These are phyloP conservation scores for Aphis gossypii DNA, from an alignment of 1,140 invertebrate genomes.

Conservation along the genomic window DNA sequence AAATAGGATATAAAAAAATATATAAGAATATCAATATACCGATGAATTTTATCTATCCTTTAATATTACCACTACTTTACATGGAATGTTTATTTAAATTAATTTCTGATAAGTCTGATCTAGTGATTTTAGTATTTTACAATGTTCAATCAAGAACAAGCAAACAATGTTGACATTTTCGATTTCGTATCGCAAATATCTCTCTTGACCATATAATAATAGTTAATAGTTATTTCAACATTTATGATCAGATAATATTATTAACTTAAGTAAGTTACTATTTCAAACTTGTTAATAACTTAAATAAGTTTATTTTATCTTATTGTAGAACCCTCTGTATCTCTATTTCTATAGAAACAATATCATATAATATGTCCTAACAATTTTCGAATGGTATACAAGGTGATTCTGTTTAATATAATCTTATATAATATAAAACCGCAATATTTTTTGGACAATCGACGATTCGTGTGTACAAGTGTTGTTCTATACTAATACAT, in stretches of 20 bases:
- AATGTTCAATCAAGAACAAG: background rate
- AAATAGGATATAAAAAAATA: no score
- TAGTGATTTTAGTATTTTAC: no score
- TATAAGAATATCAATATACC: no score
- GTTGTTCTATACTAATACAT: background rate
- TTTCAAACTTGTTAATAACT: no score
- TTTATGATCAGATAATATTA: background rate
- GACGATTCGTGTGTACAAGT: background rate
- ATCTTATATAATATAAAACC: background rate
- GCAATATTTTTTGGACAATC: background rate
- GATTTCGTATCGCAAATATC: background rate
- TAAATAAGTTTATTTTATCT: no score
- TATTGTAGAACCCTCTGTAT: background rate
- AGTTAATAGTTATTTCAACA: background rate
- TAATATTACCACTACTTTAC: no score
- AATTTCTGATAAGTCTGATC: no score
- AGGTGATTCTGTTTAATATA: background rate
- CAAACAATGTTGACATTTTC: background rate
- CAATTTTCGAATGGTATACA: background rate
- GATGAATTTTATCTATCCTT: no score
- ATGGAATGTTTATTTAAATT: no score
- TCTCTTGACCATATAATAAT: background rate
- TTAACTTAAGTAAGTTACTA: background rate
- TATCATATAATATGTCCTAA: background rate
- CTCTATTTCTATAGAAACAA: background rate